Base-by-base conservation (phyloP, 2,113 vertebrate genomes). In the Eretmodus cyanostictus region DNA sequence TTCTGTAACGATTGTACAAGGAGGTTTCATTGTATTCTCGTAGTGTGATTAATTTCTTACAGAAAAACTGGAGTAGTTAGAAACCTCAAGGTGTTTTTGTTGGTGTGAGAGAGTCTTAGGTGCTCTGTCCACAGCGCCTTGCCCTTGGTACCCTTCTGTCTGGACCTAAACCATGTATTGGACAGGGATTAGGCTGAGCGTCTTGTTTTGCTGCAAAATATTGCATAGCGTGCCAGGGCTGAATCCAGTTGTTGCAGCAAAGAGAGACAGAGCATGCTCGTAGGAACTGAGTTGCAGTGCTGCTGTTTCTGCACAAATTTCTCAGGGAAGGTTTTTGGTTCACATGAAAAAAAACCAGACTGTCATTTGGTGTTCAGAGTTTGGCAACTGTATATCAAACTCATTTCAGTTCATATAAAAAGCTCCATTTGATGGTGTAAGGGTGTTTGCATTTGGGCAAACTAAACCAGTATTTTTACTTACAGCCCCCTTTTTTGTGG, bases 121-220 rank as follows among this genome's bases (percentile, higher is more conserved):
- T 61, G 61, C 79, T 87, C 51, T 36, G 55, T 63, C 51, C 80
- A 80, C n/a, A 59, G 84, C 84, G 76, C 47, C 13, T 36, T 89
- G 57, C 38, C 73, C 34, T 84, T 76, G 36, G 17, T 86, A 63
- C 71, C 86, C 83, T 59, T 55, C 82, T 93, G 90, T 82, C 54
- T 89, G 83, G 71, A 82, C 31, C 40, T 42, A 83, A 78, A 82
- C 73, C 22, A 4, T 63, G 80, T 81, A 59, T 81, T 86, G 81
- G 86, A 86, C 79, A 84, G 86, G 82, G 81, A 89, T 95, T 94
- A 86, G 71, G 24, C 29, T 85, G 78, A 91, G 85, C 85, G 54
- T 84, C 57, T 90, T 94, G 90, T 94, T 94, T 89, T 89, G 61
- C 59, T 80, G 82, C 51, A 82, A 86, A 89, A 84, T 79, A 68